Percentiles rank a stretch among this genome's conserved stretches.
Evolutionary conservation across 2,888 invertebrate genomes (phyloP).

Genomic region (Eledona agricola): DNA sequence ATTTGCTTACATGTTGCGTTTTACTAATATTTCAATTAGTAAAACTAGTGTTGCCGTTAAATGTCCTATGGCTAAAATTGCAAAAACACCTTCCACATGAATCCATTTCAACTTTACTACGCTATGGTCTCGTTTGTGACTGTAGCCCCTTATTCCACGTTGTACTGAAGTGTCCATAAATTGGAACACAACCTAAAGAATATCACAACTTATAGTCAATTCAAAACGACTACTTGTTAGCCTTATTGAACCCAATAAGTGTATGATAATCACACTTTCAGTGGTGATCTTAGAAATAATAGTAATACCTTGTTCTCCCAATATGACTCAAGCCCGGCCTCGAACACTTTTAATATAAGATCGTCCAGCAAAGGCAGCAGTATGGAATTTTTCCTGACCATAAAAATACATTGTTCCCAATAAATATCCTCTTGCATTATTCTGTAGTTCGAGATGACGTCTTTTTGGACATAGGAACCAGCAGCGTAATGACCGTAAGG

Average conservation of each 20-base stretch:
- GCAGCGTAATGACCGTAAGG: constrained; percentile 62
- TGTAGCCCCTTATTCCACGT: constrained; percentile 17
- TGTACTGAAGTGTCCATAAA: constrained; percentile 31
- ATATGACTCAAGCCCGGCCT: constrained; percentile 22
- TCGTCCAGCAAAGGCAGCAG: constrained; percentile 23
- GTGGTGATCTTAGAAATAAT: not conserved
- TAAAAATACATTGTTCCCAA: constrained; percentile 24
- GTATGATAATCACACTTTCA: not conserved
- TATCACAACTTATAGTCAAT: not conserved
- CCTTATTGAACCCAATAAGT: not conserved
- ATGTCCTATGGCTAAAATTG: constrained; percentile 13
- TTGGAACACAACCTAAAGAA: constrained; percentile 18
- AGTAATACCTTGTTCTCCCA: constrained; percentile 23
- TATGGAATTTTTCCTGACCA: constrained; percentile 29
- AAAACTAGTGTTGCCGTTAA: not conserved
- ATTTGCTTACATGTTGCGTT: not conserved
- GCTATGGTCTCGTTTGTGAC: constrained; percentile 27
- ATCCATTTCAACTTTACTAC: constrained; percentile 24
- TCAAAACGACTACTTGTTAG: not conserved
- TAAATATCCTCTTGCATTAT: constrained; percentile 32
- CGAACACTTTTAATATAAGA: constrained; percentile 24
- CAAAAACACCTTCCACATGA: constrained; percentile 32
- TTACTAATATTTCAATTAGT: constrained; percentile 1
- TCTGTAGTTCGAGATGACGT: constrained; percentile 23
- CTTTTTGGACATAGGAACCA: constrained; percentile 21